phyloP scores from a whole-genome alignment of 2,888 invertebrate species.

The Chironomus riparius region DNA sequence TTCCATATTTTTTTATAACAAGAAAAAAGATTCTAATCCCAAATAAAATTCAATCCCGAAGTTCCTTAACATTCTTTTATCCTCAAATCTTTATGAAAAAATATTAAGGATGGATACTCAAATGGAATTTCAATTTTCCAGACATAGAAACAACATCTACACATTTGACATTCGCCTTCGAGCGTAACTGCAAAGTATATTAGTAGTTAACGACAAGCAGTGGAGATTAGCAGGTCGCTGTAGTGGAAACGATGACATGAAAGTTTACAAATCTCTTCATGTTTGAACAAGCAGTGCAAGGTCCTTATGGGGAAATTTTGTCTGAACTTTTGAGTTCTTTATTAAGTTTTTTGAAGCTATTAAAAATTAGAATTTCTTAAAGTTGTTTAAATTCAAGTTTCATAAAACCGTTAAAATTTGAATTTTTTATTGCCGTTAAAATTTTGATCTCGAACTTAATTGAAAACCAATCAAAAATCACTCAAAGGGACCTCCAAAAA shows the following conservation, averaged over 20 bases:
- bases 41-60: too few relatives aligned
- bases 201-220: neutral
- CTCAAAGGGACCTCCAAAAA: neutral
- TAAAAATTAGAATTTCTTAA: too few relatives aligned
- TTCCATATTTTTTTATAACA: too few relatives aligned
- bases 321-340: too few relatives aligned
- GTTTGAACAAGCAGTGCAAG: neutral
- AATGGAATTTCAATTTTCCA: neutral
- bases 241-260: constrained; percentile 6
- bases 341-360: too few relatives aligned
- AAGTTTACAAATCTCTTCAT: neutral
- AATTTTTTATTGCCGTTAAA: too few relatives aligned
- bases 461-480: neutral
- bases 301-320: too few relatives aligned
- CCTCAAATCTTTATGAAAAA: too few relatives aligned
- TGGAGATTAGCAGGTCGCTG: neutral
- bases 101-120: neutral
- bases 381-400: too few relatives aligned
- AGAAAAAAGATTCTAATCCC: too few relatives aligned
- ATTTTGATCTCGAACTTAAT: neutral
- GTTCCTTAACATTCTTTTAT: too few relatives aligned
- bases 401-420: too few relatives aligned
- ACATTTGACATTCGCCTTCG: neutral
- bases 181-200: neutral
- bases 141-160: neutral